phyloP scores from a whole-genome alignment of 1,140 invertebrate genomes.

The Hylaeus anthracinus region DNA sequence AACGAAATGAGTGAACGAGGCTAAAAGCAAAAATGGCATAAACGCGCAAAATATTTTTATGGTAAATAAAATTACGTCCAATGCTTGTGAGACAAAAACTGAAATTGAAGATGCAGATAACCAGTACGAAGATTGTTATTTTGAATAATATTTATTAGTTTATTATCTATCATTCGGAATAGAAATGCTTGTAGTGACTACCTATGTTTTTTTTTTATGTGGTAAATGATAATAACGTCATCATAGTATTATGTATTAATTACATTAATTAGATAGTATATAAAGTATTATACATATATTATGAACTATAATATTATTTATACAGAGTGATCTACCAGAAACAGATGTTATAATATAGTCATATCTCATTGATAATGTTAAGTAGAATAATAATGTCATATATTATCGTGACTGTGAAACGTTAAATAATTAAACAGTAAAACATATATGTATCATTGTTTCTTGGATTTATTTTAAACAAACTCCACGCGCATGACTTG shows the following conservation, averaged over 20 bases:
- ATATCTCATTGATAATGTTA: not conserved
- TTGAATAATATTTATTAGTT: too few relatives aligned
- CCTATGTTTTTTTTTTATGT: too few relatives aligned
- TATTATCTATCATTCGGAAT: too few relatives aligned
- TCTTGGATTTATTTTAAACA: not conserved
- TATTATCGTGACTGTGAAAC: not conserved
- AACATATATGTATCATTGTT: not conserved
- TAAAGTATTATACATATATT: not conserved
- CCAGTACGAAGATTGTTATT: too few relatives aligned
- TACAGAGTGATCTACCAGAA: not conserved
- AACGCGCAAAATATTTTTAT: constrained; percentile 15
- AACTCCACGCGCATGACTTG: not conserved
- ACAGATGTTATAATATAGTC: not conserved
- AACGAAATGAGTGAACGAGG: constrained; percentile 34
- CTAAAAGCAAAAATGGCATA: constrained; percentile 41
- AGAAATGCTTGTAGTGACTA: too few relatives aligned
- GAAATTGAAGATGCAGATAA: too few relatives aligned
- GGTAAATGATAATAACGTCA: not conserved
- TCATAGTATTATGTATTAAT: constrained; percentile 1
- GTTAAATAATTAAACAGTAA: too few relatives aligned
- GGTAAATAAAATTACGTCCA: not conserved
- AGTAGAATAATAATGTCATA: not conserved
- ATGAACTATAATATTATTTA: not conserved
- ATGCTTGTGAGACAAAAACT: too few relatives aligned
- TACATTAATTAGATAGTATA: not conserved